Conservation (phyloP, 2,888 invertebrate genomes). For the Apantesis nais region DNA sequence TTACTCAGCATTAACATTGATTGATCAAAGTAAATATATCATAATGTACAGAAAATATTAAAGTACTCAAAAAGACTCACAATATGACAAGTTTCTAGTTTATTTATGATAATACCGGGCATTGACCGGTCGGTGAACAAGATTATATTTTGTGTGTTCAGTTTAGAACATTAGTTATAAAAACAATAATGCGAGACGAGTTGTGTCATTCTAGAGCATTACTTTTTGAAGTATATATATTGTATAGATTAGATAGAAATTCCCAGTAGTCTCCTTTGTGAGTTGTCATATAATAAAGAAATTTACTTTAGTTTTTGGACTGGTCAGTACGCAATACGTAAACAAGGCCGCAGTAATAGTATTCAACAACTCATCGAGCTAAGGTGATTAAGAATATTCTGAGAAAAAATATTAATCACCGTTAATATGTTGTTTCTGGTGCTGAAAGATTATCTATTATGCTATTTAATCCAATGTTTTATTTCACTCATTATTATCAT, state of each 20-base stretch:
- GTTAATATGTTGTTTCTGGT: too few species aligned
- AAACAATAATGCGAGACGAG: slow-evolving; percentile 18
- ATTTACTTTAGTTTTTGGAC: too few species aligned
- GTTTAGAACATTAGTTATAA: slow-evolving; percentile 2
- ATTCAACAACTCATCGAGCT: too few species aligned
- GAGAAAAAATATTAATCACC: too few species aligned
- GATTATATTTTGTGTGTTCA: slow-evolving; percentile 13
- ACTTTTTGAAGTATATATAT: neutral
- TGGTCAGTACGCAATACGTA: too few species aligned
- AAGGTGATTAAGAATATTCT: too few species aligned
- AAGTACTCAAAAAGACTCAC: slow-evolving; percentile 20
- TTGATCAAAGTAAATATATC: slow-evolving; percentile 20
- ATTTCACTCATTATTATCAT: too few species aligned
- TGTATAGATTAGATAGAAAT: neutral
- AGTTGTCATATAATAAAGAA: too few species aligned
- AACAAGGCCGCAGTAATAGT: too few species aligned
- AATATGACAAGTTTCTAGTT: slow-evolving; percentile 23
- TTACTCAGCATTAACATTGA: slow-evolving; percentile 12
- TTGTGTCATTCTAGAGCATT: neutral
- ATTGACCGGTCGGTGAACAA: slow-evolving; percentile 25
- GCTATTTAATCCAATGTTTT: neutral
- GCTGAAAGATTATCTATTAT: too few species aligned
- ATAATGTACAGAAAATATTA: slow-evolving; percentile 12
- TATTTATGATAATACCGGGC: slow-evolving; percentile 29
- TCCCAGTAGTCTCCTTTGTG: too few species aligned